phyloP scores from a whole-genome alignment of 1,140 invertebrate species.

The Cydia splendana region DNA sequence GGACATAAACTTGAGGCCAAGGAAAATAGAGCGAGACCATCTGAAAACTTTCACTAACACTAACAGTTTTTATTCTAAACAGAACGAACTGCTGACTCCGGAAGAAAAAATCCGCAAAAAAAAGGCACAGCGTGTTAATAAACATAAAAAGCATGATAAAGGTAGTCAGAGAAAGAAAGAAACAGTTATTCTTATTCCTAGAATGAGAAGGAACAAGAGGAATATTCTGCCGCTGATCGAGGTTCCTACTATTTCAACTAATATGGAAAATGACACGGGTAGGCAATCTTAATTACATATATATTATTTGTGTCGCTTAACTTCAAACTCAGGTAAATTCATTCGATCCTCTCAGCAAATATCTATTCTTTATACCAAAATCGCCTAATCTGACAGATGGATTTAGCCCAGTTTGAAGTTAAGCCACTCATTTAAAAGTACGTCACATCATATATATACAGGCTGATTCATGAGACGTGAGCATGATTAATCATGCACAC shows the following conservation, averaged over 20 bases:
- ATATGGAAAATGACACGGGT: neutral
- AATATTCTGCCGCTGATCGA: neutral
- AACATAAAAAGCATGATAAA: neutral
- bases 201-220: neutral
- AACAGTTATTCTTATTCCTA: neutral
- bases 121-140: neutral
- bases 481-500: too few species aligned
- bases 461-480: too few species aligned
- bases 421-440: too few species aligned
- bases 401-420: too few species aligned
- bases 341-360: too few species aligned
- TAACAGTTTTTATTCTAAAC: neutral
- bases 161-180: neutral
- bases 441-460: too few species aligned
- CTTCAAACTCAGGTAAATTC: too few species aligned
- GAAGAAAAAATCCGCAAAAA: neutral
- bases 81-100: neutral
- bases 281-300: neutral
- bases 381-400: too few species aligned
- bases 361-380: too few species aligned
- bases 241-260: neutral
- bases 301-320: neutral
- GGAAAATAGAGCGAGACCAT: neutral
- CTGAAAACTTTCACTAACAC: neutral
- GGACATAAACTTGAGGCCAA: neutral